phyloP scores from a whole-genome alignment of 2,113 vertebrate species.

The Lanius ludovicianus region DNA sequence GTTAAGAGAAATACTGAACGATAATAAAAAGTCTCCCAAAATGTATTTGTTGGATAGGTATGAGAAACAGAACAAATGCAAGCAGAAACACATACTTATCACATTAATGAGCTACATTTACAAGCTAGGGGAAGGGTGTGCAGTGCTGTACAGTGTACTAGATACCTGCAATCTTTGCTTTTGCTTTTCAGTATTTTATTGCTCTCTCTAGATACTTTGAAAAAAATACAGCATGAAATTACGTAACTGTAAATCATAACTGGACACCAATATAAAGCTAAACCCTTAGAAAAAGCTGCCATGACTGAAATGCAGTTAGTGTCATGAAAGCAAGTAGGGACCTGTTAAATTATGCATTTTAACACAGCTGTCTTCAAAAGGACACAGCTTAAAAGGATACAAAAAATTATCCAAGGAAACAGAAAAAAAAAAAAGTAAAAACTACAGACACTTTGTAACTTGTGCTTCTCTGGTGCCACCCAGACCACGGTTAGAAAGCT shows the following conservation, averaged over 20 bases:
- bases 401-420: neutral
- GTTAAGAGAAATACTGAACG: neutral
- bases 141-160: neutral
- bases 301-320: slow-evolving; percentile 27
- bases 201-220: neutral
- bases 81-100: neutral
- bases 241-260: neutral
- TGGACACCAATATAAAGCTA: slow-evolving; percentile 29
- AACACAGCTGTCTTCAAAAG: slow-evolving; percentile 9
- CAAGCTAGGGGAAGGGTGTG: neutral
- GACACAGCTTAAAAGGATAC: neutral
- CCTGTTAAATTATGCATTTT: slow-evolving; percentile 36
- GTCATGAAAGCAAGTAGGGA: slow-evolving; percentile 27
- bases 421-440: neutral
- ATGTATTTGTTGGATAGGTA: rapidly evolving
- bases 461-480: neutral
- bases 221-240: neutral
- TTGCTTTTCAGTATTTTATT: neutral
- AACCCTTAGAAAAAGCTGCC: neutral
- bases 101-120: neutral
- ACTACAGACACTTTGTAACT: neutral
- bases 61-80: neutral
- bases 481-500: neutral
- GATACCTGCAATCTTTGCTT: neutral
- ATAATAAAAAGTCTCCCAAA: neutral